Evolutionary conservation across 2,888 invertebrate genomes (phyloP).

Genomic region (Nephrotoma flavescens): DNA sequence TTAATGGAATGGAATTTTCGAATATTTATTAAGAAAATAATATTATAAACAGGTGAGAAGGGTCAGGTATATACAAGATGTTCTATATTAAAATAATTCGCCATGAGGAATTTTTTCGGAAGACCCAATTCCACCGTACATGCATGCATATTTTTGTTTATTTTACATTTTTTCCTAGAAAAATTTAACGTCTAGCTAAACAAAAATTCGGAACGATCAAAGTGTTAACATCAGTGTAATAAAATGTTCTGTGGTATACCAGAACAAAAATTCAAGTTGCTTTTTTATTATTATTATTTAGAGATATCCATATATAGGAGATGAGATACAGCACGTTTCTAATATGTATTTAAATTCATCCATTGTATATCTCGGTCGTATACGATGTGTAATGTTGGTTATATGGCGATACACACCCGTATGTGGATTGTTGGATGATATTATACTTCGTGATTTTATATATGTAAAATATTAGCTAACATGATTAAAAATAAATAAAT

Average conservation of each 20-base stretch:
- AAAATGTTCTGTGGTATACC: background rate
- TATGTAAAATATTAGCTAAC: background rate
- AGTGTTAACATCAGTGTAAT: background rate
- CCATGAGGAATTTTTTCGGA: background rate
- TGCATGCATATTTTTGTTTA: background rate
- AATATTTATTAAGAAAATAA: background rate
- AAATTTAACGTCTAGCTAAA: background rate
- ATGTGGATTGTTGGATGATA: background rate
- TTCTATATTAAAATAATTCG: background rate
- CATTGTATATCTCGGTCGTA: background rate
- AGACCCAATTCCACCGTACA: background rate
- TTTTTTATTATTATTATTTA: background rate
- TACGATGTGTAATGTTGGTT: background rate
- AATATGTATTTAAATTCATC: constrained; percentile 2
- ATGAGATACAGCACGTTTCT: constrained; percentile 6
- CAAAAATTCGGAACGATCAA: background rate
- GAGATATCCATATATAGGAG: background rate
- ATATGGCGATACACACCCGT: background rate
- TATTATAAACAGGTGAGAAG: background rate
- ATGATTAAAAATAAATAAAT: background rate
- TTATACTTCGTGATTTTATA: background rate
- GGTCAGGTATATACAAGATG: background rate
- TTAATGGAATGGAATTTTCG: background rate
- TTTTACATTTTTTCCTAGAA: background rate
- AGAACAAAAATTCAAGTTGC: background rate